These are phyloP conservation scores for Acanthaster planci DNA, from an alignment of 35 echinoderm and acorn worm species.

Conservation along the genomic window DNA sequence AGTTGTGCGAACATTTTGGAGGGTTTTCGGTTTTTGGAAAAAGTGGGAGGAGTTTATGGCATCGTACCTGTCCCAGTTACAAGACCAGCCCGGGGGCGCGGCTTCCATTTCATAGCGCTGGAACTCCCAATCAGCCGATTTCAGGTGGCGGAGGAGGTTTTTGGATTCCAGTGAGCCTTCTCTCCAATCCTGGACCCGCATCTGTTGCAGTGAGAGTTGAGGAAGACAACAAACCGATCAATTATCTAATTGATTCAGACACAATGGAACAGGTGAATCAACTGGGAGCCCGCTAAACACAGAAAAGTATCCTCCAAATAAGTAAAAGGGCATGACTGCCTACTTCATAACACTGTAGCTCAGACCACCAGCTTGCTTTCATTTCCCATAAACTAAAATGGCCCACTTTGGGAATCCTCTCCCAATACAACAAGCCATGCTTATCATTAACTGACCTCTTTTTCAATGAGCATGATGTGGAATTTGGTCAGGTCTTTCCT, in stretches of 20 bases:
- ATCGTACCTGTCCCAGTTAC: slow-evolving; percentile 98
- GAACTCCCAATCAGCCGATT: slow-evolving; percentile 86
- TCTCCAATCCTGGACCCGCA: slow-evolving; percentile 86
- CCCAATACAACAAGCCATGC: no score
- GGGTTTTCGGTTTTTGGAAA: slow-evolving; percentile 11
- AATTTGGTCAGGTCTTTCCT: slow-evolving; percentile 80
- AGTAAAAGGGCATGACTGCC: no score
- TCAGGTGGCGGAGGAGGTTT: slow-evolving; percentile 73
- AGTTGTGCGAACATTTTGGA: neutral
- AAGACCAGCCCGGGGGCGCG: slow-evolving; percentile 76
- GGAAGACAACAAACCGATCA: neutral
- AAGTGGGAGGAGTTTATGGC: slow-evolving; percentile 36
- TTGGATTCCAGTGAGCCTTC: slow-evolving; percentile 80
- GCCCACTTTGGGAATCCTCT: no score
- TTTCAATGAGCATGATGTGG: slow-evolving; percentile 80
- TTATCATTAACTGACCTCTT: slow-evolving; percentile 83
- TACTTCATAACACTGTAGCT: no score
- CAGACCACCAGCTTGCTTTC: no score
- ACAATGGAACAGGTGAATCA: no score
- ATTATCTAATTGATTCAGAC: no score
- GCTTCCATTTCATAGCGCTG: slow-evolving; percentile 81
- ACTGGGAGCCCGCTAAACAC: no score
- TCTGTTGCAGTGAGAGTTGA: slow-evolving; percentile 55
- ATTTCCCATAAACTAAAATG: no score
- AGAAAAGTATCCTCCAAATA: no score